Base-by-base conservation (phyloP, 2,888 invertebrate genomes). In the Nephrotoma flavescens region DNA sequence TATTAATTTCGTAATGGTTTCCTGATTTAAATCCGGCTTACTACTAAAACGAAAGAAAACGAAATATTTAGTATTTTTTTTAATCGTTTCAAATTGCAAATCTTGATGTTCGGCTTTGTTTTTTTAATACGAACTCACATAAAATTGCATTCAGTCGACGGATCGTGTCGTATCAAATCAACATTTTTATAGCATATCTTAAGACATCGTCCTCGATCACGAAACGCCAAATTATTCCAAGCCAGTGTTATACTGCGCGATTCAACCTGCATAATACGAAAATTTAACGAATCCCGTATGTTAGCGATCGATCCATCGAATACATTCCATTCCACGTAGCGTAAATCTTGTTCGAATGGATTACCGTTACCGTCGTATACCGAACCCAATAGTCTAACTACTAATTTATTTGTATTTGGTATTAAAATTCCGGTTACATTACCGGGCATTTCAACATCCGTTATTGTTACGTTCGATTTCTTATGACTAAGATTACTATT, bases 291-390 rank as follows among this genome's bases (percentile, higher is more conserved):
- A 7, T 85, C 44, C 0, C 41, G 19, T 47, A 41, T 42, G 19
- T 85, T 85, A 19, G 42, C 44, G 4, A 85, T 85, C 42, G 85
- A 44, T 45, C 19, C 42, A 85, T 85, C 85, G 19, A 85, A 85
- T 44, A 89, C 90, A 89, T 91, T 91, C 92, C 92, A 92, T 88
- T 91, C 90, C 11, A 92, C 90, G 88, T 91, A 91, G 87, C 90
- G 90, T 89, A 90, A 90, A 88, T 92, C 91, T 88, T 91, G 91
- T 2, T 89, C 89, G 7, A 92, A 88, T 85, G 89, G 88, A 88
- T 91, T 91, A 0, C 85, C 87, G 31, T 87, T 52, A 87, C 91
- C 91, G 87, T 91, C 91, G 42, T 89, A 88, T 41, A 91, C 91
- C 5, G 91, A 90, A 83, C 91, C 89, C 6, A 92, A 88, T 42